Evolutionary conservation across 2,113 vertebrate genomes (phyloP).

Genomic region (Eurypyga helias): DNA sequence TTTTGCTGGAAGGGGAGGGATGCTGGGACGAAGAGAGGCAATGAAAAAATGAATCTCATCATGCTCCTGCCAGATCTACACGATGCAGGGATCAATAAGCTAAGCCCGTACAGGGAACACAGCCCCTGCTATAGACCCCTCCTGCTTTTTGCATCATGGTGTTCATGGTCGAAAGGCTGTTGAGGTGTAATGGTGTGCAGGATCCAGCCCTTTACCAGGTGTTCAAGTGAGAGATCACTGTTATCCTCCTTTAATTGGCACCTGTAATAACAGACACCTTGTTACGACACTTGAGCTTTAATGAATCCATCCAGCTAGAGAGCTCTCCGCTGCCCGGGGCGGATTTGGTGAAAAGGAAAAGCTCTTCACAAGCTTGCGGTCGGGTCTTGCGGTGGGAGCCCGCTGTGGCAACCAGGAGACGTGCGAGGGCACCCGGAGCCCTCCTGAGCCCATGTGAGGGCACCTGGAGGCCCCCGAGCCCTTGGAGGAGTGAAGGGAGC

Average conservation of each 20-base stretch:
- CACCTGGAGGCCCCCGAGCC: not conserved
- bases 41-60: not conserved
- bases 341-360: not conserved
- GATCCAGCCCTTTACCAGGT: fast-evolving
- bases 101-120: not conserved
- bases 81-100: not conserved
- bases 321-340: fast-evolving
- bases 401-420: fast-evolving
- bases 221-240: not conserved
- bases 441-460: too few relatives aligned
- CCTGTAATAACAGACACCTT: not conserved
- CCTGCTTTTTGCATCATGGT: not conserved
- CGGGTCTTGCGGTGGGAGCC: not conserved
- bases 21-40: not conserved
- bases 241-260: not conserved
- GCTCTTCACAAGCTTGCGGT: fast-evolving
- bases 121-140: not conserved
- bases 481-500: not conserved
- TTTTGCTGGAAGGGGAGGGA: not conserved
- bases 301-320: not conserved
- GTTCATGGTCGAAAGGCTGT: not conserved
- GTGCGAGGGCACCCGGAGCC: not conserved
- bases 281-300: not conserved
- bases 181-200: not conserved
- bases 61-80: not conserved